Percentiles rank a stretch among this genome's conserved stretches.
Evolutionary conservation across 2,113 vertebrate genomes (phyloP).

Genomic region (Scatophagus argus): DNA sequence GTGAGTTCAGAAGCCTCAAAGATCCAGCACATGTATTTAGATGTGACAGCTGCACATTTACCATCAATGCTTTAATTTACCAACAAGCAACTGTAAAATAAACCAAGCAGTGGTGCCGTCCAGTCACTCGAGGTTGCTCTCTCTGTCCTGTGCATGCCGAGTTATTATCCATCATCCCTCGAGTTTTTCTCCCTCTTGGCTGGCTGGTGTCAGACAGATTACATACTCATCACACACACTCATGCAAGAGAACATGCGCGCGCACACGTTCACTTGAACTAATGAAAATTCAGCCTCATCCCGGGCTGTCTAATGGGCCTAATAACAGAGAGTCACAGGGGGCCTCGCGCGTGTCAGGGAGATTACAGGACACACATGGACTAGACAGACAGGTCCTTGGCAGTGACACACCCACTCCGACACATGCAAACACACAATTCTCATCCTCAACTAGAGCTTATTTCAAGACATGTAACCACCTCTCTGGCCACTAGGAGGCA

Average conservation of each 20-base stretch:
- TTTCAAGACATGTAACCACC: conserved; percentile 24
- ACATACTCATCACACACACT: conserved; percentile 74
- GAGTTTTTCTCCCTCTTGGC: conserved; percentile 67
- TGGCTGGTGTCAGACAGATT: conserved; percentile 80
- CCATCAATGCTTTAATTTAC: conserved; percentile 38
- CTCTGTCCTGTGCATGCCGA: conserved; percentile 35
- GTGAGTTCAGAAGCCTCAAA: conserved; percentile 6
- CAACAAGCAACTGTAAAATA: conserved; percentile 33
- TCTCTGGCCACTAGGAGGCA: conserved; percentile 87
- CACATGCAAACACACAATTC: conserved; percentile 47
- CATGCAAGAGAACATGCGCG: conserved; percentile 28
- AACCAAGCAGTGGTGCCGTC: conserved; percentile 8
- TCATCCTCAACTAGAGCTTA: background rate
- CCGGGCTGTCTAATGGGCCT: conserved; percentile 77
- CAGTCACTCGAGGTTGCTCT: conserved; percentile 43
- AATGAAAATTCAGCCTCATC: conserved; percentile 82
- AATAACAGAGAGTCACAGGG: conserved; percentile 81
- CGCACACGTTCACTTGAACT: conserved; percentile 68
- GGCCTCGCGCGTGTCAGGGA: conserved; percentile 76
- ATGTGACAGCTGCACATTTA: conserved; percentile 29
- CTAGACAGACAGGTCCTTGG: conserved; percentile 76
- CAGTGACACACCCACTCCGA: conserved; percentile 58
- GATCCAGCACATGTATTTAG: background rate
- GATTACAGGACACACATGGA: conserved; percentile 78
- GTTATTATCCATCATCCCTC: conserved; percentile 61